These are phyloP conservation scores for Microcebus murinus DNA, from an alignment of 2,113 vertebrate species.

Conservation along the genomic window DNA sequence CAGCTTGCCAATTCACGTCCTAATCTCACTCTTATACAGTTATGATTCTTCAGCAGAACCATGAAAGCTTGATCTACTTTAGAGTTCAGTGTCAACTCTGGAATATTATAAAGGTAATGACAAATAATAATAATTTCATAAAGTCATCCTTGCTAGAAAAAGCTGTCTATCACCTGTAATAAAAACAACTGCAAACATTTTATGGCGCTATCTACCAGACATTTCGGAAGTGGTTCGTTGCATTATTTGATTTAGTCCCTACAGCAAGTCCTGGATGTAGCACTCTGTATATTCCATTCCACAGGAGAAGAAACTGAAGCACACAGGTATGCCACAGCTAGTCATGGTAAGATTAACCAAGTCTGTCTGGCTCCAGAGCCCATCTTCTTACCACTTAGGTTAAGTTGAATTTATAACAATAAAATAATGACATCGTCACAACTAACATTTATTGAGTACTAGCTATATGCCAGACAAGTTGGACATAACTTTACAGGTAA, in stretches of 20 bases:
- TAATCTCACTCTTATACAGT: neutral
- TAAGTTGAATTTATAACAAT: neutral
- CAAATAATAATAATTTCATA: neutral
- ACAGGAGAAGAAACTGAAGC: neutral
- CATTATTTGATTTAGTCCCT: neutral
- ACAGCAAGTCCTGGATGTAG: neutral
- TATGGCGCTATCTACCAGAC: rapidly evolving
- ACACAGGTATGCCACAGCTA: neutral
- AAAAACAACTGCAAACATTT: neutral
- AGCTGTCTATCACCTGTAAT: neutral
- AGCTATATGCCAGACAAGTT: neutral
- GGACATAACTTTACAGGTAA: neutral
- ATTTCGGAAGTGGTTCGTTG: neutral
- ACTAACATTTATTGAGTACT: neutral
- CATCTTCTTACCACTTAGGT: neutral
- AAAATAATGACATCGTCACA: neutral
- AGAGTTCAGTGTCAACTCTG: neutral
- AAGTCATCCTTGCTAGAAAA: neutral
- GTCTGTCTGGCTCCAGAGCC: neutral
- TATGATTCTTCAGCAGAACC: neutral
- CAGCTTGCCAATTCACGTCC: neutral
- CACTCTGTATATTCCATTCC: neutral
- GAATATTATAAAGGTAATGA: neutral
- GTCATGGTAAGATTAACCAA: neutral
- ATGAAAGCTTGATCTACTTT: neutral